Evolutionary conservation across 2,888 invertebrate species (phyloP).

Genomic region (Perizoma affinitatum): DNA sequence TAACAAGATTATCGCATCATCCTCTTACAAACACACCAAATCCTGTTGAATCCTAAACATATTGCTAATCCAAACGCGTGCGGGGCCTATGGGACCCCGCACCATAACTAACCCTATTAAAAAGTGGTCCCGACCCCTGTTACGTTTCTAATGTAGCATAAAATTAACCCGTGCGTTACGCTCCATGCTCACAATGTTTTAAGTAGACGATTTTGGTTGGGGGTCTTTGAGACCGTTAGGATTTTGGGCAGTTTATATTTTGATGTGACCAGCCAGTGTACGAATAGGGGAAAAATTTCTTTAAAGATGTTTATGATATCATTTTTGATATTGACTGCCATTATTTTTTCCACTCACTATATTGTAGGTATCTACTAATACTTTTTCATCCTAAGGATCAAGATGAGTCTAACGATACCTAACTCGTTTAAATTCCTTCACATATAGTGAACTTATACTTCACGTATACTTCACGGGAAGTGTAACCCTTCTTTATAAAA

Average conservation of each 20-base stretch:
- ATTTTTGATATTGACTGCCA: too few species aligned
- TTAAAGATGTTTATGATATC: too few species aligned
- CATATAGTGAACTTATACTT: too few species aligned
- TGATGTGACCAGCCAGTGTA: not conserved
- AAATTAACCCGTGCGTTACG: conserved; percentile 80
- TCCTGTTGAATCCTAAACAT: conserved; percentile 67
- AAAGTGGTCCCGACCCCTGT: conserved; percentile 70
- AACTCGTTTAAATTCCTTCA: too few species aligned
- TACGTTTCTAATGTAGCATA: conserved; percentile 80
- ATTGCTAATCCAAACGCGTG: conserved; percentile 63
- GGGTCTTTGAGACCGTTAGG: conserved; percentile 48
- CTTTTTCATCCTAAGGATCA: too few species aligned
- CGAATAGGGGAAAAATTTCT: too few species aligned
- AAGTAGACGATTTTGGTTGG: conserved; percentile 49
- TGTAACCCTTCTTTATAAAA: too few species aligned
- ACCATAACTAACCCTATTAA: conserved; percentile 82
- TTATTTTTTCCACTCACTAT: too few species aligned
- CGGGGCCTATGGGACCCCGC: conserved; percentile 61
- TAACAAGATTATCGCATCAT: conserved; percentile 50
- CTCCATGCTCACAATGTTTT: conserved; percentile 66
- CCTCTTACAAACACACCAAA: conserved; percentile 53
- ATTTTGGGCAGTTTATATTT: conserved; percentile 42
- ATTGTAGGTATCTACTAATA: too few species aligned
- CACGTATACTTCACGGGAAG: too few species aligned
- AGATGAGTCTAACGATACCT: too few species aligned